Percentiles rank a stretch among this genome's conserved stretches.
Evolutionary conservation across 2,888 invertebrate species (phyloP).

Genomic region (Cheilosia variabilis): DNA sequence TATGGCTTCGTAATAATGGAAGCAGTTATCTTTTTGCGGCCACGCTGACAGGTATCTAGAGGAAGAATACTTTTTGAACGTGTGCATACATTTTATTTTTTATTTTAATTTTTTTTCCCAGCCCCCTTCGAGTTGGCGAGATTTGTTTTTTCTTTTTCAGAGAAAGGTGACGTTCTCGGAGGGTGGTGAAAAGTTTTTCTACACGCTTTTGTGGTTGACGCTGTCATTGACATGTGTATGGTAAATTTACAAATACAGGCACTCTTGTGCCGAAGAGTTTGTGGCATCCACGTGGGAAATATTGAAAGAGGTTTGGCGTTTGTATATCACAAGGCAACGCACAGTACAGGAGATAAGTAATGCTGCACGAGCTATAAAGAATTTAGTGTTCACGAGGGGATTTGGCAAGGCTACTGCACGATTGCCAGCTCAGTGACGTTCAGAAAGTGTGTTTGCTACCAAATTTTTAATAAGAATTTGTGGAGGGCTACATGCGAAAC

Average conservation of each 20-base stretch:
- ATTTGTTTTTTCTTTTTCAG: slow-evolving; percentile 14
- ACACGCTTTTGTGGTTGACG: slow-evolving; percentile 35
- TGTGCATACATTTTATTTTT: background rate
- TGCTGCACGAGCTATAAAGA: slow-evolving; percentile 7
- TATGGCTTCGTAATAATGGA: slow-evolving; percentile 48
- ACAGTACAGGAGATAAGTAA: background rate
- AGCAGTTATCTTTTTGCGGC: slow-evolving; percentile 55
- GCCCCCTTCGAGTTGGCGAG: background rate
- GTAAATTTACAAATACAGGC: slow-evolving; percentile 44
- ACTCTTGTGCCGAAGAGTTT: background rate
- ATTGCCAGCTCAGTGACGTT: background rate
- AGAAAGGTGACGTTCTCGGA: background rate
- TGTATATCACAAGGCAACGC: background rate
- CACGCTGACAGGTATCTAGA: slow-evolving; percentile 39
- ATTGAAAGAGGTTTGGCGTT: background rate
- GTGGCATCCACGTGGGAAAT: slow-evolving; percentile 29
- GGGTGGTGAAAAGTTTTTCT: slow-evolving; percentile 30
- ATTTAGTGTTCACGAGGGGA: slow-evolving; percentile 28
- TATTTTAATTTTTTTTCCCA: background rate
- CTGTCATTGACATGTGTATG: slow-evolving; percentile 57
- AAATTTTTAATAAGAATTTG: slow-evolving; percentile 2
- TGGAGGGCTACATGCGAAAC: background rate
- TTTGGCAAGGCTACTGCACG: slow-evolving; percentile 3
- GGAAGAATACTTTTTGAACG: slow-evolving; percentile 3
- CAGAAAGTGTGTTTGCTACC: background rate